These are phyloP conservation scores for Bombus affinis DNA, from an alignment of 1,140 invertebrate genomes.

Conservation along the genomic window DNA sequence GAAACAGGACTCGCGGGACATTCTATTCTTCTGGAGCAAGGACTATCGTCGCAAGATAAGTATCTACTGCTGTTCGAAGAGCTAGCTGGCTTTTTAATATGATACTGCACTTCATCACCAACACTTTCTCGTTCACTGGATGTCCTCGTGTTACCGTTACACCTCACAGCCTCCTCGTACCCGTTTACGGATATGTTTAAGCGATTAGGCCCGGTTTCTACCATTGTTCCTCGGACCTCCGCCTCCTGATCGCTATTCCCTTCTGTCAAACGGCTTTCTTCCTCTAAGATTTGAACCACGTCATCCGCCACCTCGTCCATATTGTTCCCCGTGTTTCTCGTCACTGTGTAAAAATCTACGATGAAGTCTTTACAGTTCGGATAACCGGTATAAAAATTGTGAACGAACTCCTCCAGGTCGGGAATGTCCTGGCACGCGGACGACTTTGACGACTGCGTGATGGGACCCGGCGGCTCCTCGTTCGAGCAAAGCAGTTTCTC, in stretches of 20 bases:
- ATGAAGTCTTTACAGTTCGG: slow-evolving; percentile 86
- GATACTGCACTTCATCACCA: slow-evolving; percentile 41
- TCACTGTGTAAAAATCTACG: slow-evolving; percentile 83
- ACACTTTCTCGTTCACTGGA: slow-evolving; percentile 50
- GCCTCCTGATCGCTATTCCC: slow-evolving; percentile 8
- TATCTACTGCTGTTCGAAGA: slow-evolving; percentile 12
- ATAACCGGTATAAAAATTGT: slow-evolving; percentile 88
- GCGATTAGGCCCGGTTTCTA: slow-evolving; percentile 10
- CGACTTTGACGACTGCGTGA: slow-evolving; percentile 58
- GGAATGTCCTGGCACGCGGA: slow-evolving; percentile 80
- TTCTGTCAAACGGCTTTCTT: slow-evolving; percentile 46
- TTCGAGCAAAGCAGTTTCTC: slow-evolving; percentile 95
- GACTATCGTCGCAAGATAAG: slow-evolving; percentile 28
- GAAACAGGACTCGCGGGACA: not conserved
- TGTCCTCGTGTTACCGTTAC: slow-evolving; percentile 42
- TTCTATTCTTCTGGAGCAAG: slow-evolving; percentile 19
- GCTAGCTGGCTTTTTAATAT: slow-evolving; percentile 1
- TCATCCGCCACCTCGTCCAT: slow-evolving; percentile 80
- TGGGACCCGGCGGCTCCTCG: slow-evolving; percentile 87
- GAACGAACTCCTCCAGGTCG: slow-evolving; percentile 87
- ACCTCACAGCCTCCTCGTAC: slow-evolving; percentile 40
- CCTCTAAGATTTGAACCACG: slow-evolving; percentile 73
- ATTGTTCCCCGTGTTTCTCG: slow-evolving; percentile 76
- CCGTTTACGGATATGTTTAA: slow-evolving; percentile 38
- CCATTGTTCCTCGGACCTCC: not conserved